Evolutionary conservation across 1,140 invertebrate genomes (phyloP).

Genomic region (Eupristina koningsbergeri): DNA sequence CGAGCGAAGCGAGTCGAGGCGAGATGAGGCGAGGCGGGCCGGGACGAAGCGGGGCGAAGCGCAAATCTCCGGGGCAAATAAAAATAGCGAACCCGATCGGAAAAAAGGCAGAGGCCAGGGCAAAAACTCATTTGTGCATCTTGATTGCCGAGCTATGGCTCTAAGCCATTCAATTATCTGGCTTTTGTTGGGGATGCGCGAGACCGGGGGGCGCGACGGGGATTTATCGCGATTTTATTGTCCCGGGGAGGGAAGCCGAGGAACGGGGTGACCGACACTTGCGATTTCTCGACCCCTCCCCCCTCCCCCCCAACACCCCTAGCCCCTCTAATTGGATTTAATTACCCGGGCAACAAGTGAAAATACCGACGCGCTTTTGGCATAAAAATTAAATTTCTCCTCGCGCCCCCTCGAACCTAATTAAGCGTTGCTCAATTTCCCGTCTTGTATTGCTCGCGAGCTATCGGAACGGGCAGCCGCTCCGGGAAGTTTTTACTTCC

Average conservation of each 20-base stretch:
- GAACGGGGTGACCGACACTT: neutral
- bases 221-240: neutral
- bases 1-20: too few relatives aligned
- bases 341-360: neutral
- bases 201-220: neutral
- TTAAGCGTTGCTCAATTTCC: neutral
- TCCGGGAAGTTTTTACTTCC: too few relatives aligned
- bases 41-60: neutral
- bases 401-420: neutral
- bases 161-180: slow-evolving; percentile 26
- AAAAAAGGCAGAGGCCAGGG: neutral
- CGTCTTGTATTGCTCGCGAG: neutral
- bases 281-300: neutral
- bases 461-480: neutral
- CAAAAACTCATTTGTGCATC: slow-evolving; percentile 34
- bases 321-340: slow-evolving; percentile 14
- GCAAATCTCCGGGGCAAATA: slow-evolving; percentile 23
- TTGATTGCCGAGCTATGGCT: slow-evolving; percentile 22
- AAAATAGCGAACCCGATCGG: slow-evolving; percentile 16
- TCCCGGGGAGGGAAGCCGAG: too few relatives aligned
- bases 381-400: neutral
- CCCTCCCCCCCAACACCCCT: too few relatives aligned
- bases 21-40: neutral
- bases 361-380: neutral
- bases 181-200: slow-evolving; percentile 17